Evolutionary conservation across 2,888 invertebrate species (phyloP).

Genomic region (Brachyopa scutellaris): DNA sequence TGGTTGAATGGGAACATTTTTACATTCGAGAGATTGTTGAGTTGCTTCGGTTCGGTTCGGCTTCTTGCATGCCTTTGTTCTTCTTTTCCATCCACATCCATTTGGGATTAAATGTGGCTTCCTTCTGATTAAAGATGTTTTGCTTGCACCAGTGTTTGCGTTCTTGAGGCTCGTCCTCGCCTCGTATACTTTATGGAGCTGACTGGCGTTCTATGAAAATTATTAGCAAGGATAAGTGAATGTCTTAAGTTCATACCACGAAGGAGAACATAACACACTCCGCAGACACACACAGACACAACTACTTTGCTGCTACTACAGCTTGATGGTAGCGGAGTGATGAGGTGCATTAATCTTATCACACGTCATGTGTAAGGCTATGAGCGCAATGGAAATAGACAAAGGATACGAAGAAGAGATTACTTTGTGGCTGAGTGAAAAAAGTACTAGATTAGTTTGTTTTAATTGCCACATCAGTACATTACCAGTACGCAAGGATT

Average conservation of each 20-base stretch:
- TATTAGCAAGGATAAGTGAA: conserved; percentile 64
- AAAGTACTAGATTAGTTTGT: conserved; percentile 52
- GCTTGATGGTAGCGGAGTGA: conserved; percentile 47
- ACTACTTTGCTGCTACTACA: conserved; percentile 9
- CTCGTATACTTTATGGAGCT: too few species aligned
- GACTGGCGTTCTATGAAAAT: conserved; percentile 43
- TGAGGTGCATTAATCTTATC: conserved; percentile 62
- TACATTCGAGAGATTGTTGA: conserved; percentile 27
- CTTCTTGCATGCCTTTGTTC: conserved; percentile 45
- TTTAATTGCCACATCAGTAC: conserved; percentile 50
- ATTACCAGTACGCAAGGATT: background rate
- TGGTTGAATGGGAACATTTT: conserved; percentile 66
- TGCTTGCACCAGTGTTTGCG: conserved; percentile 29
- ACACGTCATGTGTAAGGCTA: conserved; percentile 46
- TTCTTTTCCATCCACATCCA: conserved; percentile 15
- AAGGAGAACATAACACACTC: background rate
- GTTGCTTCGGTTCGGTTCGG: background rate
- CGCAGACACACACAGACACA: background rate
- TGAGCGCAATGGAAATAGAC: background rate
- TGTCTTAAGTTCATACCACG: conserved; percentile 45
- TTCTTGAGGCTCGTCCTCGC: conserved; percentile 1
- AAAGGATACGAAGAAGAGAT: conserved; percentile 18
- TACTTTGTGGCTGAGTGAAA: conserved; percentile 48
- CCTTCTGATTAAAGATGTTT: conserved; percentile 60
- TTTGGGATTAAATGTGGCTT: conserved; percentile 56